Base-by-base conservation (phyloP, 2,888 invertebrate species). In the Drosophila tanythrix region DNA sequence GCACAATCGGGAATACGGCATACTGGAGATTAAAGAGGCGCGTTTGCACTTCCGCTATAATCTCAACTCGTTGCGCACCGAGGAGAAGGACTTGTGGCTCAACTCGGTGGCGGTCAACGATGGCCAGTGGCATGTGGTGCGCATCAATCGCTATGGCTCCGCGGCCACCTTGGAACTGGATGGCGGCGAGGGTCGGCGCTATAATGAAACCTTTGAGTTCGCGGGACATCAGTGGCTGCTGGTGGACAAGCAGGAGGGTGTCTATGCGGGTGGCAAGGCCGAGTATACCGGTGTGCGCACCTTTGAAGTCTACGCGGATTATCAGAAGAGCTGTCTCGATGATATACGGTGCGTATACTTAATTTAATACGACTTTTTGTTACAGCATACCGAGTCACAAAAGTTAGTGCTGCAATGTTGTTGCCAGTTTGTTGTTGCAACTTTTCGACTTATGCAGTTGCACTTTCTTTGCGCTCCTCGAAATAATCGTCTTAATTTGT, bases 51-150 rank as follows among this genome's bases (percentile, higher is more conserved):
- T 98, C 94, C 95, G 97, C 76, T 99, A 97, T 93, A 99, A 99
- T 93, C 94, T 99, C 60, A 99, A 99, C 93, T 98, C 97, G 25
- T 93, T 98, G 76, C 95, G 97, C 76, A 98, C 98, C 7, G 98
- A 98, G 92, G 98, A 98, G 92, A 96, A 96, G 74, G 97, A 97
- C 90, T 96, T 99, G 83, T 97, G 97, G 97, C 94, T 98, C 58
- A 97, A 97, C 83, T 96, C 97, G 7, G 96, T 98, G 33, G 95
- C 97, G 1, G 98, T 99, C 3, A 98, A 98, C 90, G 98, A 99
- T 92, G 99, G 99, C 1, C 98, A 98, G 90, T 99, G 99, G 99
- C 99, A 99, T 92, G 97, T 97, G 62, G 98, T 98, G 7, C 95
- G 97, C 80, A 97, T 99, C 0, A 97, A 97, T 84, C 95, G 99